These are phyloP conservation scores for Crax fasciolata DNA, from an alignment of 2,797 vertebrate genomes.

Conservation along the genomic window DNA sequence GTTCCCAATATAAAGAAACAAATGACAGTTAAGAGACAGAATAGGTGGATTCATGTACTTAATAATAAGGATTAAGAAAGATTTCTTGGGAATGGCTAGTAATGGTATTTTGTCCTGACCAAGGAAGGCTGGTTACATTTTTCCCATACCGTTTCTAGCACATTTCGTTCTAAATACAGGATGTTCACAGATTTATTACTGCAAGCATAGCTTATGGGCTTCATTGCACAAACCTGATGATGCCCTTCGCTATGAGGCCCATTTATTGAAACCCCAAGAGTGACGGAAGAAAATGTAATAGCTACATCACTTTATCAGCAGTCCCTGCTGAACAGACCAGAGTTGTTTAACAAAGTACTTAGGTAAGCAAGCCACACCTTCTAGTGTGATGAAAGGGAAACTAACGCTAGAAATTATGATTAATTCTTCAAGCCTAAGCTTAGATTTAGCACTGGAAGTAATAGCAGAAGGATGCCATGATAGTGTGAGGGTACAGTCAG, in stretches of 20 bases:
- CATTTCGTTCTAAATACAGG: slow-evolving; percentile 32
- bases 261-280: slow-evolving; percentile 23
- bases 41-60: slow-evolving; percentile 24
- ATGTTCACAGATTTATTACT: background rate
- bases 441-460: slow-evolving; percentile 35
- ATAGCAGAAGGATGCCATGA: slow-evolving; percentile 11
- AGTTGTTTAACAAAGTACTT: slow-evolving; percentile 14
- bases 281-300: slow-evolving; percentile 15
- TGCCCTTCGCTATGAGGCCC: background rate
- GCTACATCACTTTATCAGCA: background rate
- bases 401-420: slow-evolving; percentile 23
- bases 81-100: background rate
- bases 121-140: slow-evolving; percentile 37
- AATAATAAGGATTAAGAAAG: slow-evolving; percentile 63
- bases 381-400: slow-evolving; percentile 34
- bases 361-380: slow-evolving; percentile 30
- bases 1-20: slow-evolving; percentile 7
- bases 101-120: slow-evolving; percentile 39
- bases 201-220: background rate
- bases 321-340: background rate
- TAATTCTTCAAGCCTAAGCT: slow-evolving; percentile 22
- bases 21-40: slow-evolving; percentile 44
- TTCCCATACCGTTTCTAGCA: slow-evolving; percentile 48
- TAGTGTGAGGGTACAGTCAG: background rate
- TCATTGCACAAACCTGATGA: slow-evolving; percentile 26